A percentile compares a stretch with the other conserved stretches of the same genome.
Evolutionary conservation across 2,797 vertebrate genomes (phyloP).

Genomic region (Liasis olivaceus): DNA sequence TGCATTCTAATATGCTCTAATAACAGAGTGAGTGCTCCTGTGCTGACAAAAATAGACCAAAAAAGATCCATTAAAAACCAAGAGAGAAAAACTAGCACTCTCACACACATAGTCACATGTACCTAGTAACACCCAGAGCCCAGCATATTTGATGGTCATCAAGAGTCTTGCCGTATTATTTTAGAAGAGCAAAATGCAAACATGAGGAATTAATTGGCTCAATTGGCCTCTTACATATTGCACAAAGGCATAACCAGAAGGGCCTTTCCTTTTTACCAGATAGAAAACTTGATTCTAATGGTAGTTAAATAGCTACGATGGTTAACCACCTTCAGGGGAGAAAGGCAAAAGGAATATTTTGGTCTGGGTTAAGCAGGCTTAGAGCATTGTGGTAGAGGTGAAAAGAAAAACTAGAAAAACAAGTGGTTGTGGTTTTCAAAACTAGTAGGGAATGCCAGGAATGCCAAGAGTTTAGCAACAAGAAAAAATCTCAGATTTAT

Average conservation of each 20-base stretch:
- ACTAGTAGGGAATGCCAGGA: not conserved
- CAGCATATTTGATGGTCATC: not conserved
- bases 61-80: not conserved
- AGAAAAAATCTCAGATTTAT: not conserved
- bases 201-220: not conserved
- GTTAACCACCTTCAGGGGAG: not conserved
- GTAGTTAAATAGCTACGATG: not conserved
- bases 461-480: slow-evolving; percentile 13
- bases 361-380: not conserved
- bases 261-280: slow-evolving; percentile 3
- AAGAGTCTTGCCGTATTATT: not conserved
- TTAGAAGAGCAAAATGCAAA: not conserved
- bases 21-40: not conserved
- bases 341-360: not conserved
- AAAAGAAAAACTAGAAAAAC: slow-evolving; percentile 1
- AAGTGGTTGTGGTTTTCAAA: not conserved
- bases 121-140: not conserved
- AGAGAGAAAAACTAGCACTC: not conserved
- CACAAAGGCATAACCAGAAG: not conserved
- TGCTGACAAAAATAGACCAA: not conserved
- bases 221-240: not conserved
- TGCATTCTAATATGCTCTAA: not conserved
- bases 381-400: not conserved
- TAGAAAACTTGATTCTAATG: slow-evolving; percentile 34
- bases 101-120: not conserved